A percentile compares a stretch with the other conserved stretches of the same genome.
Conservation (phyloP, 2,797 vertebrate genomes). For the Pyrrhura leucotis region DNA sequence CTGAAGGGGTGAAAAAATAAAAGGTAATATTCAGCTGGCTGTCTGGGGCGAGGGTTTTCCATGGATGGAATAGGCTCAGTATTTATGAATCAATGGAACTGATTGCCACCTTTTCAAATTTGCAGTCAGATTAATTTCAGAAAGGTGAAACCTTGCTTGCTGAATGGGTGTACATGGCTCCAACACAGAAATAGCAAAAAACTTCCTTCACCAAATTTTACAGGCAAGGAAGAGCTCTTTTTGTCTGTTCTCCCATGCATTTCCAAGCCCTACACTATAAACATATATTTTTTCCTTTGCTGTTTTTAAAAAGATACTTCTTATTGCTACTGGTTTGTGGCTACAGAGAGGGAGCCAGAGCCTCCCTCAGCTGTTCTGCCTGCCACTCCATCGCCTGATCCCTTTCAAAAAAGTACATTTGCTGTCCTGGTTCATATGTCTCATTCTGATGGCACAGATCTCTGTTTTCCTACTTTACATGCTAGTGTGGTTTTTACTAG, state of each 20-base stretch:
- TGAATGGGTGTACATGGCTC: neutral
- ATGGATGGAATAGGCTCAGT: neutral
- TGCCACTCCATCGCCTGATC: neutral
- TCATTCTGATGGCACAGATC: neutral
- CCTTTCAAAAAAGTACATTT: neutral
- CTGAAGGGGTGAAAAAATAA: neutral
- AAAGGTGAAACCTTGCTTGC: neutral
- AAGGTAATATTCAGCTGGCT: neutral
- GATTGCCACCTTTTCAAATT: neutral
- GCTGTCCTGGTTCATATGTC: neutral
- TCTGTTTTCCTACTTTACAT: conserved; percentile 24
- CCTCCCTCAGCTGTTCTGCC: neutral
- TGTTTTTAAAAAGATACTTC: neutral
- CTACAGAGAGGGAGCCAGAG: neutral
- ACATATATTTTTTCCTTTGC: neutral
- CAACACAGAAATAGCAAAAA: neutral
- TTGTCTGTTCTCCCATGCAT: neutral
- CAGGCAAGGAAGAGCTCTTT: neutral
- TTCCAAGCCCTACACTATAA: neutral
- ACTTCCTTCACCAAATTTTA: neutral
- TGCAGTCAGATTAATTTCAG: neutral
- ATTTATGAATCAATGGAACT: neutral
- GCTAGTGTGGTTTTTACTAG: conserved; percentile 28
- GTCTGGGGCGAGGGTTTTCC: neutral
- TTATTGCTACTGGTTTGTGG: neutral